phyloP scores from a whole-genome alignment of 1,140 invertebrate genomes.

The Myzus persicae region DNA sequence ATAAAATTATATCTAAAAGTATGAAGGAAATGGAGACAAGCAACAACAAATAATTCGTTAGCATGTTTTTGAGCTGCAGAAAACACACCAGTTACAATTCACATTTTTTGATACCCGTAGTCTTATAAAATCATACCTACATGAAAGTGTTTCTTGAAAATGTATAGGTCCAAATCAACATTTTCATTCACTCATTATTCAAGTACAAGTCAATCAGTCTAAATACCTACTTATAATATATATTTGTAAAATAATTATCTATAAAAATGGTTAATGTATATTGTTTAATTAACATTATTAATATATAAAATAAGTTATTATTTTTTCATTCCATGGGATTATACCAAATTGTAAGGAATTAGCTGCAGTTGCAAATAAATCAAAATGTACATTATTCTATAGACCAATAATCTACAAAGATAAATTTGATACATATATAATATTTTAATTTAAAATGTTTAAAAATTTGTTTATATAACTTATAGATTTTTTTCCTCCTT shows the following conservation, averaged over 20 bases:
- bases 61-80: not conserved
- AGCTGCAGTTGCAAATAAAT: not conserved
- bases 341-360: not conserved
- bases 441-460: no score
- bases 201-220: not conserved
- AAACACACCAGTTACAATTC: not conserved
- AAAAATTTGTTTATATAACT: no score
- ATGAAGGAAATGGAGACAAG: not conserved
- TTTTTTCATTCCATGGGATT: not conserved
- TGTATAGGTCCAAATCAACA: not conserved
- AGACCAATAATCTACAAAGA: no score
- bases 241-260: not conserved
- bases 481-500: no score
- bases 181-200: no score
- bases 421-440: no score
- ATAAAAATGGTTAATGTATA: not conserved
- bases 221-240: not conserved
- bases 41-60: not conserved
- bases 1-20: not conserved
- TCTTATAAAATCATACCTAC: not conserved
- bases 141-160: not conserved
- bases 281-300: no score
- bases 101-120: not conserved
- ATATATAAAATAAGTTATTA: not conserved
- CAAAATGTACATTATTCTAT: not conserved